phyloP scores from a whole-genome alignment of 2,113 vertebrate genomes.

The Menidia beryllina region DNA sequence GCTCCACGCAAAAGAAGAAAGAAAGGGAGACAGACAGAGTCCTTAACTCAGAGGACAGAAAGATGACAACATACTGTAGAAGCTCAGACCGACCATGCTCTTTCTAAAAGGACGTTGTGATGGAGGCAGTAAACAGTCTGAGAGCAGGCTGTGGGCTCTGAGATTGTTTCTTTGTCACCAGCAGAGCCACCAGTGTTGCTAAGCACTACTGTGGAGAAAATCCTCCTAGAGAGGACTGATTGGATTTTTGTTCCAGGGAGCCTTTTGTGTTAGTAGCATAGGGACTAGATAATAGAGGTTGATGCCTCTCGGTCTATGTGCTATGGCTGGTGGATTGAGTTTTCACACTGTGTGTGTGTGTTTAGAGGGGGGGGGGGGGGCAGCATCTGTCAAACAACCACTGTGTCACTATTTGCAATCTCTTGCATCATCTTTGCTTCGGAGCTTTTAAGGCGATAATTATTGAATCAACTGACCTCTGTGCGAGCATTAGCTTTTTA shows the following conservation, averaged over 20 bases:
- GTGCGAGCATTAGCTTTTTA: neutral
- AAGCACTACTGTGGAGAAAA: conserved; percentile 80
- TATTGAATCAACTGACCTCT: neutral
- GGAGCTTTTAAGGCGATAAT: conserved; percentile 12
- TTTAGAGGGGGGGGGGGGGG: neutral
- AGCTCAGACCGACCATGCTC: conserved; percentile 68
- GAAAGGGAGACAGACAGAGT: conserved; percentile 32
- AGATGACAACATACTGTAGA: conserved; percentile 71
- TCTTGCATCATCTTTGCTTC: conserved; percentile 27
- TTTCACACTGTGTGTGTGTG: conserved; percentile 54
- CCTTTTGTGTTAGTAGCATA: conserved; percentile 83
- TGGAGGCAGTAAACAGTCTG: conserved; percentile 79
- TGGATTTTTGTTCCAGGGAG: conserved; percentile 82
- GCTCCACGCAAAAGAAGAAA: conserved; percentile 61
- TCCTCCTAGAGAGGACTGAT: conserved; percentile 81
- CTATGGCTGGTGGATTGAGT: conserved; percentile 77
- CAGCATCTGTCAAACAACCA: conserved; percentile 28
- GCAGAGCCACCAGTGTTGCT: conserved; percentile 80
- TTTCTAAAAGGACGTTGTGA: conserved; percentile 72
- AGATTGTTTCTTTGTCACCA: conserved; percentile 83
- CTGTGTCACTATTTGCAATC: conserved; percentile 38
- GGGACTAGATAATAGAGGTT: conserved; percentile 82
- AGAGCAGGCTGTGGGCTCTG: conserved; percentile 75
- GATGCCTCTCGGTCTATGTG: conserved; percentile 77
- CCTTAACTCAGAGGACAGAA: conserved; percentile 74